phyloP scores from a whole-genome alignment of 2,113 vertebrate genomes.

The Pteropus alecto region DNA sequence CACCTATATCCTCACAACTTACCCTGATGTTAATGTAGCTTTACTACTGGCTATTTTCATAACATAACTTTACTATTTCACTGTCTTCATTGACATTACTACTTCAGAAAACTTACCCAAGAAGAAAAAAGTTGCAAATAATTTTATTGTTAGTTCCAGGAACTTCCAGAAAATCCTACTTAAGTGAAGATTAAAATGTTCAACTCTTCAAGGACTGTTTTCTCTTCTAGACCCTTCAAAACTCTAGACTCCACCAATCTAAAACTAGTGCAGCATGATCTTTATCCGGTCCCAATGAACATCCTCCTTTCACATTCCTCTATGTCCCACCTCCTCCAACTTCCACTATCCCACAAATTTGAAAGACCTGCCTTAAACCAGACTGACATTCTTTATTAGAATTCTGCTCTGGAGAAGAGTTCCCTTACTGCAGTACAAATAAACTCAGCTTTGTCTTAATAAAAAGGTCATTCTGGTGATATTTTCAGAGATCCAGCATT shows the following conservation, averaged over 20 bases:
- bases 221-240: neutral
- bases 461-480: too few species aligned
- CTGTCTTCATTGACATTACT: neutral
- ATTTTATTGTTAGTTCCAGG: neutral
- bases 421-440: neutral
- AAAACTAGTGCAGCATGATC: neutral
- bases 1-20: neutral
- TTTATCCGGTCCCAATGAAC: neutral
- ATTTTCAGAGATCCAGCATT: neutral
- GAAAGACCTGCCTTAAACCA: neutral
- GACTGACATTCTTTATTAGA: neutral
- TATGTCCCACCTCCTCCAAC: neutral
- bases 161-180: neutral
- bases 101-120: neutral
- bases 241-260: neutral
- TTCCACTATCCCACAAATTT: neutral
- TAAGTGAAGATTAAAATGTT: neutral
- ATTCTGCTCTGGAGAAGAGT: neutral
- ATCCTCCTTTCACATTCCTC: neutral
- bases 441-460: neutral
- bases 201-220: neutral
- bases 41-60: neutral
- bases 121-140: neutral
- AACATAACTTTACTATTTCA: neutral
- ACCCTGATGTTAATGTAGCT: fast-evolving